phyloP scores from a whole-genome alignment of 2,797 vertebrate species.

The Phrynocephalus forsythii region DNA sequence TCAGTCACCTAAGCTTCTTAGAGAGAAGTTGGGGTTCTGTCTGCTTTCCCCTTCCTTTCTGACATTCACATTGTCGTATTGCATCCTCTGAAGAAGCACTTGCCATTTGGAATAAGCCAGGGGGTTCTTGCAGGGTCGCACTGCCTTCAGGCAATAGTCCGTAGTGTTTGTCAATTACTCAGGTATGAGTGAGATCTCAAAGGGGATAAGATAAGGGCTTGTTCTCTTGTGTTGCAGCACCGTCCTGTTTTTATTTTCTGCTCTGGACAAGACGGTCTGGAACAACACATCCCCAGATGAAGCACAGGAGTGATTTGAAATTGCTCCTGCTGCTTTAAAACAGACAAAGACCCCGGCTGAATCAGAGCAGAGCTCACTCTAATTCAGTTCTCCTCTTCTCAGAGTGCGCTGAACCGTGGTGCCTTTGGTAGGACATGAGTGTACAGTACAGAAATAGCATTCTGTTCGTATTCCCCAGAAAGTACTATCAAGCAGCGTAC shows the following conservation, averaged over 20 bases:
- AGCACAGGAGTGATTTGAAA: accelerated
- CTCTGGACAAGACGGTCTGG: neutral
- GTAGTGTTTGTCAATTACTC: neutral
- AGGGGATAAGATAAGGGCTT: neutral
- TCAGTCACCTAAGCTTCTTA: neutral
- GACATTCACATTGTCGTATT: neutral
- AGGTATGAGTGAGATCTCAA: neutral
- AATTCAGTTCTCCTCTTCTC: neutral
- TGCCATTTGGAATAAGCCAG: neutral
- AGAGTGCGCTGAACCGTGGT: neutral
- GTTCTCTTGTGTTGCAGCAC: neutral
- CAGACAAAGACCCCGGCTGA: neutral
- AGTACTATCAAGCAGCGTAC: neutral
- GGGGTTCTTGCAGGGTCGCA: neutral
- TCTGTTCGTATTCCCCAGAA: neutral
- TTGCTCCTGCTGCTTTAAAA: neutral
- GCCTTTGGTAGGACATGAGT: neutral
- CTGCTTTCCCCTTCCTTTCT: neutral
- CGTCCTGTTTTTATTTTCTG: neutral
- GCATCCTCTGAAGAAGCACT: neutral
- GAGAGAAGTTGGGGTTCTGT: neutral
- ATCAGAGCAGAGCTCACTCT: neutral
- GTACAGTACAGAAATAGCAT: too few relatives aligned
- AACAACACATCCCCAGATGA: too few relatives aligned
- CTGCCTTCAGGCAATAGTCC: neutral